Evolutionary conservation across 2,113 vertebrate species (phyloP).

Genomic region (Protobothrops flavoviridis): DNA sequence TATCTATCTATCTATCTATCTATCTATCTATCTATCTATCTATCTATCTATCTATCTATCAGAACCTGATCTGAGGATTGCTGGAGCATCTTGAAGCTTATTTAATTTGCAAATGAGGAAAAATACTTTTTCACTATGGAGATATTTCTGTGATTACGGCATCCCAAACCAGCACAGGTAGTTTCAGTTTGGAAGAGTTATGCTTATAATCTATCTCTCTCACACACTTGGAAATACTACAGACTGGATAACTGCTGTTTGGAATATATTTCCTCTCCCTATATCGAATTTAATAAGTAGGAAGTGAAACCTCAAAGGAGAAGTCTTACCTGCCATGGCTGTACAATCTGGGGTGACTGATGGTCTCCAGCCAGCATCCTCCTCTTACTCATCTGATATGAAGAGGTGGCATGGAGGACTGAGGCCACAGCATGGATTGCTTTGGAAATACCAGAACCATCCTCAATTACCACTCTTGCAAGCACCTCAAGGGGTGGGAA

Average conservation of each 20-base stretch:
- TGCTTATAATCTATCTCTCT: not conserved
- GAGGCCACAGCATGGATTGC: not conserved
- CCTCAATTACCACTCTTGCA: not conserved
- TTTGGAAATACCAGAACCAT: not conserved
- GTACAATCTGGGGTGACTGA: not conserved
- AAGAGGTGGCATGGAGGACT: not conserved
- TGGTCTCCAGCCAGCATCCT: not conserved
- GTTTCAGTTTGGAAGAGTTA: not conserved
- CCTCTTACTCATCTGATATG: not conserved
- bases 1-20: too few relatives aligned
- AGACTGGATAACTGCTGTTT: not conserved
- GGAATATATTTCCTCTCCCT: not conserved
- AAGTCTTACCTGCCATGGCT: not conserved
- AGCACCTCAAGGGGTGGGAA: not conserved
- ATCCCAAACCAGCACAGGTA: not conserved
- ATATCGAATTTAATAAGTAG: rapidly evolving
- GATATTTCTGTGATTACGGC: not conserved
- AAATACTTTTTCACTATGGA: not conserved
- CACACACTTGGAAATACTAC: not conserved
- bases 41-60: too few relatives aligned
- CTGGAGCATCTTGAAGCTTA: not conserved
- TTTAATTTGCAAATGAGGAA: not conserved
- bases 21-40: too few relatives aligned
- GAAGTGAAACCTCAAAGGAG: not conserved
- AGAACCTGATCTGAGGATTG: too few relatives aligned